phyloP scores from a whole-genome alignment of 2,888 invertebrate species.

The Heliconius aoede region DNA sequence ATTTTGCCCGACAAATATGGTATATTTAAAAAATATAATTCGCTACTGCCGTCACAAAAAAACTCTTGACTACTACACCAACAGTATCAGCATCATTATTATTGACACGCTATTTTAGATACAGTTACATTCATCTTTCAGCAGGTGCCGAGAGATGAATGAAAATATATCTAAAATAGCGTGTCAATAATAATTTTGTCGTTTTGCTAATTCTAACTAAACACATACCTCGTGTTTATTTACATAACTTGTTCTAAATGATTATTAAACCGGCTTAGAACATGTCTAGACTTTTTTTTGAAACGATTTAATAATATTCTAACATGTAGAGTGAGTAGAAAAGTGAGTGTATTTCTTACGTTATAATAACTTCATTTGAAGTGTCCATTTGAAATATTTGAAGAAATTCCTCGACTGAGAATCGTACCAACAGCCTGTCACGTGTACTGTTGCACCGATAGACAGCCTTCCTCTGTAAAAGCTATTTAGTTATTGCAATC shows the following conservation, averaged over 20 bases:
- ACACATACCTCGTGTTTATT: neutral
- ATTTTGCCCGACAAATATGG: too few species aligned
- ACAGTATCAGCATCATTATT: too few species aligned
- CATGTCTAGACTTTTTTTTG: neutral
- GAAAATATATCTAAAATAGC: constrained; percentile 2
- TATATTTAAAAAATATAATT: neutral
- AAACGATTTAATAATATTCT: neutral
- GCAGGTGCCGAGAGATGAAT: neutral
- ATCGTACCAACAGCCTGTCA: too few species aligned
- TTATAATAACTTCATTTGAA: neutral
- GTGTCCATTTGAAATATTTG: too few species aligned
- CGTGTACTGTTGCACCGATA: too few species aligned
- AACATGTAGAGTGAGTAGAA: neutral
- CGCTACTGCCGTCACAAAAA: neutral
- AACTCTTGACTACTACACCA: neutral
- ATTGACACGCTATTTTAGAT: too few species aligned
- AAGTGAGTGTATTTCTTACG: neutral
- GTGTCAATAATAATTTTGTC: neutral
- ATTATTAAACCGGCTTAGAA: neutral
- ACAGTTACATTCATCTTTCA: too few species aligned
- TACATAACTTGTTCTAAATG: neutral
- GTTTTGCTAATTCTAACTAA: constrained; percentile 1
- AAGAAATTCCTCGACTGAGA: too few species aligned
- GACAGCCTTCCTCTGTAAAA: too few species aligned
- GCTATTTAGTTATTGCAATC: too few species aligned